Evolutionary conservation across 2,888 invertebrate species (phyloP).

Genomic region (Apamea monoglypha): DNA sequence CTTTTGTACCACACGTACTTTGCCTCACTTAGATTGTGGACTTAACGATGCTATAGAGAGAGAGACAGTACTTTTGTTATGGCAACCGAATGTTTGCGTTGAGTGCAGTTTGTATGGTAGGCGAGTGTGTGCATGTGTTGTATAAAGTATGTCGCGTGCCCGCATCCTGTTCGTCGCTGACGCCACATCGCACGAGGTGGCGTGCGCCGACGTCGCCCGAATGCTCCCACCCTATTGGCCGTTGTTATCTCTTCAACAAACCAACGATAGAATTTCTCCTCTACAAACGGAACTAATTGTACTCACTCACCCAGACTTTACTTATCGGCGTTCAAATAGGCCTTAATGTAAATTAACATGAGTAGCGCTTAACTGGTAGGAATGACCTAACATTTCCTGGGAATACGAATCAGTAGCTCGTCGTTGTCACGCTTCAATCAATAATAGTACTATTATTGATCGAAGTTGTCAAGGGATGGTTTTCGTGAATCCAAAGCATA

Average conservation of each 20-base stretch:
- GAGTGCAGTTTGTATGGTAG: conserved; percentile 66
- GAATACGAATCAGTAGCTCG: conserved; percentile 36
- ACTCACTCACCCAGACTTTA: conserved; percentile 69
- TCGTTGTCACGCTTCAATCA: too few species aligned
- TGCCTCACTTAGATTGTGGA: conserved; percentile 7
- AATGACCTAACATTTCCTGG: conserved; percentile 23
- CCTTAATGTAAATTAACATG: conserved; percentile 40
- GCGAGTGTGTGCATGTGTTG: conserved; percentile 56
- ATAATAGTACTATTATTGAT: too few species aligned
- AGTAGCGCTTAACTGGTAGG: conserved; percentile 35
- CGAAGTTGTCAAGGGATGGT: conserved; percentile 10
- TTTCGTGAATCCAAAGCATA: conserved; percentile 32
- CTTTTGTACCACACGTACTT: conserved; percentile 40
- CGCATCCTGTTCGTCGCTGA: conserved; percentile 87
- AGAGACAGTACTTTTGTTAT: conserved; percentile 67
- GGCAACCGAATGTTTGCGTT: conserved; percentile 68
- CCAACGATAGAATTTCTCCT: conserved; percentile 88
- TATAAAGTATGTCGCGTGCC: conserved; percentile 81
- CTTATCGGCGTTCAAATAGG: conserved; percentile 46
- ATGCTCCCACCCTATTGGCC: conserved; percentile 84
- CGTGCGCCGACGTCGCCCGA: conserved; percentile 80
- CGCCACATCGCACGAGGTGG: conserved; percentile 87
- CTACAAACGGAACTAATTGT: conserved; percentile 84
- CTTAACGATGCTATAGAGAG: conserved; percentile 19
- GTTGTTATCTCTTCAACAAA: conserved; percentile 83